Percentiles rank a stretch among this genome's conserved stretches.
phyloP scores from a whole-genome alignment of 2,888 invertebrate genomes.

The Erpobdella octoculata region DNA sequence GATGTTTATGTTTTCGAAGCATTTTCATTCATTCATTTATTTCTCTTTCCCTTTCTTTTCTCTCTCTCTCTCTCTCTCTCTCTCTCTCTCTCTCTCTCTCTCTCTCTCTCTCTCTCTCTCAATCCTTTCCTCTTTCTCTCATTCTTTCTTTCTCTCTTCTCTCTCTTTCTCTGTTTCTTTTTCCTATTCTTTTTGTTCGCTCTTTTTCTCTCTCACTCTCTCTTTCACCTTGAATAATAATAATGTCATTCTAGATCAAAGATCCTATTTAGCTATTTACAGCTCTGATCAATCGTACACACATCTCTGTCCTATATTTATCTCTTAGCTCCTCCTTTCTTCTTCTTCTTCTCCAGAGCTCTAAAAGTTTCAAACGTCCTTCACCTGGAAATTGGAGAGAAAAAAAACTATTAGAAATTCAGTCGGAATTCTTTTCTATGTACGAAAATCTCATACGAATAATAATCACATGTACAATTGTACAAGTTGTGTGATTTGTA shows the following conservation, averaged over 20 bases:
- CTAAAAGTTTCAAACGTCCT: no score
- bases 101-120: constrained; percentile 14
- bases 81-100: constrained; percentile 3
- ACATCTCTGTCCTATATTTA: not conserved
- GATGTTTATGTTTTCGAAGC: no score
- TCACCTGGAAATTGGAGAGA: no score
- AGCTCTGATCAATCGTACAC: not conserved
- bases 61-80: not conserved
- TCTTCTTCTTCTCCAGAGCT: no score
- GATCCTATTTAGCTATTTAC: not conserved
- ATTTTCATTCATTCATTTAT: no score
- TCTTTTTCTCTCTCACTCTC: constrained; percentile 1
- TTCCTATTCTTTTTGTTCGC: not conserved
- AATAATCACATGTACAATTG: no score
- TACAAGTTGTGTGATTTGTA: no score
- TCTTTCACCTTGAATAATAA: not conserved
- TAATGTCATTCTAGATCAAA: not conserved
- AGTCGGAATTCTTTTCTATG: no score
- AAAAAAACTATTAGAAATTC: no score
- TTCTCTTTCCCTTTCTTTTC: constrained; percentile 3
- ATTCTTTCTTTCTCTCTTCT: constrained; percentile 1
- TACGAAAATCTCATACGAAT: no score
- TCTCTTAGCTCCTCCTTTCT: not conserved
- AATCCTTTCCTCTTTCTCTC: no score
- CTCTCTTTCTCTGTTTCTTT: constrained; percentile 1